A percentile compares a stretch with the other conserved stretches of the same genome.
These are phyloP conservation scores for Andinoacara biseriatus DNA, from an alignment of 2,113 vertebrate genomes.

Conservation along the genomic window DNA sequence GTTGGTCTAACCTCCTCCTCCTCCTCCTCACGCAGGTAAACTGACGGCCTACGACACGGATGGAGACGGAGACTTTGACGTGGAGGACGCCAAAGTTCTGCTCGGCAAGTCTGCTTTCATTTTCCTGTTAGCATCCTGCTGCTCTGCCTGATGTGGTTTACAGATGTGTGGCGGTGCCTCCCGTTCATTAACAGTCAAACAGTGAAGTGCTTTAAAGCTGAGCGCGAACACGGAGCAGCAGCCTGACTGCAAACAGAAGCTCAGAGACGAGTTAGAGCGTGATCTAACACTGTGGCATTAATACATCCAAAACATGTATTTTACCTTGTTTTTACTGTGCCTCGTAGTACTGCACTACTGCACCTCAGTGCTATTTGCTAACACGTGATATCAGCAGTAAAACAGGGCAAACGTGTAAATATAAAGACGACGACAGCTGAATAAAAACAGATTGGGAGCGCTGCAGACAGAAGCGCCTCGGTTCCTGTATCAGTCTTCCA, in stretches of 20 bases:
- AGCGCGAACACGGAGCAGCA: neutral
- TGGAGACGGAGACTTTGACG: constrained; percentile 95
- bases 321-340: neutral
- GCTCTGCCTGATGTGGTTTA: constrained; percentile 22
- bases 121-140: neutral
- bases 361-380: neutral
- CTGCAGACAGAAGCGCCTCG: neutral
- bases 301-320: neutral
- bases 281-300: neutral
- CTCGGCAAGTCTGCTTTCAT: constrained; percentile 86
- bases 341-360: neutral
- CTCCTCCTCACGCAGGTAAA: constrained; percentile 81
- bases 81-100: constrained; percentile 95
- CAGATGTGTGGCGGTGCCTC: neutral
- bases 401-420: neutral
- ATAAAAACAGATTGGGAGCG: neutral
- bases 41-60: constrained; percentile 92
- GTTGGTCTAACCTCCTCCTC: neutral
- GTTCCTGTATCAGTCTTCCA: accelerated
- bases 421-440: neutral
- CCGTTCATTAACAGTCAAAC: neutral
- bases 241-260: neutral
- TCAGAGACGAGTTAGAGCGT: accelerated
- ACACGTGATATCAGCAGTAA: neutral
- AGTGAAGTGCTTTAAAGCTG: neutral